phyloP scores from a whole-genome alignment of 2,113 vertebrate species.

The Capreolus pygargus region DNA sequence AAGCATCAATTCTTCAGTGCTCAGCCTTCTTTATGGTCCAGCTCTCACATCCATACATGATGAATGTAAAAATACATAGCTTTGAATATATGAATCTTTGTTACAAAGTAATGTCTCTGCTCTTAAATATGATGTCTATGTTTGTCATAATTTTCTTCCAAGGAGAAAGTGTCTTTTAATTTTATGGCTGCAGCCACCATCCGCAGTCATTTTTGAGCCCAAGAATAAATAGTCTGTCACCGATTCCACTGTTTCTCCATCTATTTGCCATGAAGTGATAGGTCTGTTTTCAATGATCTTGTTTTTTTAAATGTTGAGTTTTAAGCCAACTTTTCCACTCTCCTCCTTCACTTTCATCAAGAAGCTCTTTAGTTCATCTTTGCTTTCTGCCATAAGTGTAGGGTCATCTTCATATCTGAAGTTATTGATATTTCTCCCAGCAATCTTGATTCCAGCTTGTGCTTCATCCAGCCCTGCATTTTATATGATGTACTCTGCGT shows the following conservation, averaged over 20 bases:
- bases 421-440: not conserved
- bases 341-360: not conserved
- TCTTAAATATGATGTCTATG: not conserved
- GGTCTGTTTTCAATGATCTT: not conserved
- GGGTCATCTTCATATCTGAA: not conserved
- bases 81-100: not conserved
- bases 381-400: not conserved
- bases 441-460: not conserved
- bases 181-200: not conserved
- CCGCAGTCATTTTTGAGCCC: not conserved
- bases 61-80: not conserved
- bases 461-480: not conserved
- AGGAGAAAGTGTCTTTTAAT: not conserved
- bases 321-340: not conserved
- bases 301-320: not conserved
- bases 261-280: not conserved
- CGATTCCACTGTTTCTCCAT: not conserved
- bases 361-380: not conserved
- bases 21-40: not conserved
- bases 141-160: not conserved
- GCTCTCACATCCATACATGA: not conserved
- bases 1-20: not conserved
- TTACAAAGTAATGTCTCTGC: not conserved
- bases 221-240: not conserved
- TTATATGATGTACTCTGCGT: not conserved